phyloP scores from a whole-genome alignment of 2,113 vertebrate genomes.

The Balaenoptera acutorostrata region DNA sequence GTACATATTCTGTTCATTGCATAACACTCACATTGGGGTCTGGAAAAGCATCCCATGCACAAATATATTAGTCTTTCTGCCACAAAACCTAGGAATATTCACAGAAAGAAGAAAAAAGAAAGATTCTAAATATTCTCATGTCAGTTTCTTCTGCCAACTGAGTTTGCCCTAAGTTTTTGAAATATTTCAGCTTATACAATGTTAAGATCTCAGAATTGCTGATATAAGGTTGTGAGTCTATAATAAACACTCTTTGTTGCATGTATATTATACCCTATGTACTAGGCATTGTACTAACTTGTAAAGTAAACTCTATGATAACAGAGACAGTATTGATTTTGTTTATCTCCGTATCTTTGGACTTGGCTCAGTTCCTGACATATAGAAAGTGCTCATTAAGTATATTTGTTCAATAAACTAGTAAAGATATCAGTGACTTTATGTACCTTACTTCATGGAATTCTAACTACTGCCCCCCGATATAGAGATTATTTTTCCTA shows the following conservation, averaged over 20 bases:
- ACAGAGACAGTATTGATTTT: neutral
- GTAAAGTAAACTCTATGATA: neutral
- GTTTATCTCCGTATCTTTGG: neutral
- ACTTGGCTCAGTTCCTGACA: neutral
- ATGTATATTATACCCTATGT: neutral
- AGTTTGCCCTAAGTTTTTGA: neutral
- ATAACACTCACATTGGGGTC: neutral
- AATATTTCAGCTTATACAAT: neutral
- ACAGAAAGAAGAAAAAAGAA: neutral
- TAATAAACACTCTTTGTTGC: neutral
- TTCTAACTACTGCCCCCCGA: neutral
- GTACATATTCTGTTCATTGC: neutral
- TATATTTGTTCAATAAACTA: neutral
- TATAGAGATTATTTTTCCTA: neutral
- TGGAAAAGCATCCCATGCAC: neutral
- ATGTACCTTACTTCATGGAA: neutral
- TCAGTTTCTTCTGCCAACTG: neutral
- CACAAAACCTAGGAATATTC: neutral
- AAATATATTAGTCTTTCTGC: neutral
- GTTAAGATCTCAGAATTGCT: neutral
- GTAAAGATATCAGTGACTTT: neutral
- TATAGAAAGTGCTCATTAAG: neutral
- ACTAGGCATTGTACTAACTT: neutral
- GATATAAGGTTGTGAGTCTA: neutral
- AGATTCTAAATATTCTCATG: neutral